A percentile compares a stretch with the other conserved stretches of the same genome.
Conservation (phyloP, 1,140 invertebrate genomes). For the Euglossa dilemma region DNA sequence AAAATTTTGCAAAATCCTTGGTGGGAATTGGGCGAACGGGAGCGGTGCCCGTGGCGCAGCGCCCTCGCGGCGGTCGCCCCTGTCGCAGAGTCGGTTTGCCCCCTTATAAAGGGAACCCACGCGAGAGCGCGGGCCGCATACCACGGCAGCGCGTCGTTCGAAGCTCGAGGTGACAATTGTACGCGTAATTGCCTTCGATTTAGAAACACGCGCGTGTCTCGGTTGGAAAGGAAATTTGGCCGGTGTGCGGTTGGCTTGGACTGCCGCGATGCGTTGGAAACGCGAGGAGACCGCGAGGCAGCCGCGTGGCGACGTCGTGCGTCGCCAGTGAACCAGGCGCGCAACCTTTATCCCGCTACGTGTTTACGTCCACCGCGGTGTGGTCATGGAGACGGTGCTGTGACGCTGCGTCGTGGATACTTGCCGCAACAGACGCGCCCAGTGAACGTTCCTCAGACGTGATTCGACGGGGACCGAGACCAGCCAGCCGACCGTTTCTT, state of each 20-base stretch:
- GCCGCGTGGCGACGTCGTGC: not conserved
- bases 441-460: not conserved
- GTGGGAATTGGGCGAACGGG: not conserved
- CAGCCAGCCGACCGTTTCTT: not conserved
- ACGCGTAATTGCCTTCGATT: conserved; percentile 40
- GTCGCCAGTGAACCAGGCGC: conserved; percentile 37
- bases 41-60: not conserved
- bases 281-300: not conserved
- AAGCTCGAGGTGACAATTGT: conserved; percentile 7
- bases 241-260: not conserved
- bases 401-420: conserved; percentile 3
- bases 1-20: too few relatives aligned
- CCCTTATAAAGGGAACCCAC: conserved; percentile 72
- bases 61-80: conserved; percentile 14
- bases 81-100: conserved; percentile 14
- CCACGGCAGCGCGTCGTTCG: conserved; percentile 59
- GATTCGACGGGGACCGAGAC: not conserved
- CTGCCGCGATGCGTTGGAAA: not conserved
- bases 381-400: conserved; percentile 37
- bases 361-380: conserved; percentile 28
- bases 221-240: not conserved
- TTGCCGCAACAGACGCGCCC: not conserved
- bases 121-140: conserved; percentile 62
- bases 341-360: not conserved
- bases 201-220: not conserved